Evolutionary conservation across 2,113 vertebrate species (phyloP).

Genomic region (Hypomesus transpacificus): DNA sequence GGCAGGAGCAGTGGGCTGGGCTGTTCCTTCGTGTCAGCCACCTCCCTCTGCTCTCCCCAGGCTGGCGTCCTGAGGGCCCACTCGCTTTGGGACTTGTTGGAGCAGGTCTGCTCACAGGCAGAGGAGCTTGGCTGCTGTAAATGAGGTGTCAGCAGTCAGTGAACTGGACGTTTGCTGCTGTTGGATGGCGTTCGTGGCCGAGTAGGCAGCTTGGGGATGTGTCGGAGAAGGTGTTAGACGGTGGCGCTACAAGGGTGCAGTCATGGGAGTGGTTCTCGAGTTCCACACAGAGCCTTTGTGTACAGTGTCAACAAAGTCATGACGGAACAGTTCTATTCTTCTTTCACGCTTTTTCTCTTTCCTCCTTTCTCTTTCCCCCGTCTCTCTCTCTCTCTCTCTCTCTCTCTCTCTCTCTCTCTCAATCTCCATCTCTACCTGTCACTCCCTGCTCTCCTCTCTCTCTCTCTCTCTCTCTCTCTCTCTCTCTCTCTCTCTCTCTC

Average conservation of each 20-base stretch:
- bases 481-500: not conserved
- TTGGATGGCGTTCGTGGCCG: not conserved
- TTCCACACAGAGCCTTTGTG: not conserved
- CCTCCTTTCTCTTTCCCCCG: not conserved
- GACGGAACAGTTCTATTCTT: not conserved
- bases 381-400: conserved; percentile 14
- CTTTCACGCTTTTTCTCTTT: not conserved
- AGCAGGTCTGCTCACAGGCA: not conserved
- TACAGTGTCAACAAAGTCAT: not conserved
- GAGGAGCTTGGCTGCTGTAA: not conserved
- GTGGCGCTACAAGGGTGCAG: not conserved
- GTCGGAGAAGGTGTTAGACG: not conserved
- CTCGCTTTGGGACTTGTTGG: conserved; percentile 10
- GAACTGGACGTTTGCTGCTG: not conserved
- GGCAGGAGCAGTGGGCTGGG: not conserved
- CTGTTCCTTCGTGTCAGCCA: not conserved
- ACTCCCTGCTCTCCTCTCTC: not conserved
- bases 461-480: not conserved
- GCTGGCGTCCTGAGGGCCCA: not conserved
- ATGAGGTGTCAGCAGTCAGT: not conserved
- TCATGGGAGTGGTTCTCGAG: not conserved
- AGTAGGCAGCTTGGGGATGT: not conserved
- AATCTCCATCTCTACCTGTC: not conserved
- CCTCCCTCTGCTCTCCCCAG: conserved; percentile 12
- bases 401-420: not conserved